These are phyloP conservation scores for Biston betularia DNA, from an alignment of 2,888 invertebrate genomes.

Conservation along the genomic window DNA sequence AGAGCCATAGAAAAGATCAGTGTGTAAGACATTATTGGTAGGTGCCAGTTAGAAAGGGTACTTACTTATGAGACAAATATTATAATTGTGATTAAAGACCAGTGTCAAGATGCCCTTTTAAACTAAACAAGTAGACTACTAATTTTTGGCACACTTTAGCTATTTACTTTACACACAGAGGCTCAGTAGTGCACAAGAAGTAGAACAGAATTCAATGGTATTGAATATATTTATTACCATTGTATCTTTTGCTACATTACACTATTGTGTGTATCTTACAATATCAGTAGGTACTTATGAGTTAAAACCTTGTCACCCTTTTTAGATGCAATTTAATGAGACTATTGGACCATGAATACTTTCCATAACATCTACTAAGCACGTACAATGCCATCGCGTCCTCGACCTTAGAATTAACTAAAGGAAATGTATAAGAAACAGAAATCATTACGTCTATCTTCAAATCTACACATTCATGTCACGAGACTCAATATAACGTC, in stretches of 20 bases:
- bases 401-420: constrained; percentile 23
- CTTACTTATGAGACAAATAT: no score
- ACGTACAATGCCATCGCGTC: constrained; percentile 20
- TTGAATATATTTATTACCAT: neutral
- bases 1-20: no score
- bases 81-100: no score
- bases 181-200: no score
- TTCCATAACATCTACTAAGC: constrained; percentile 4
- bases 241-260: neutral
- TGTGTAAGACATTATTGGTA: no score
- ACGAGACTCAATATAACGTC: constrained; percentile 30
- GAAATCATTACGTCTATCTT: constrained; percentile 16
- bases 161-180: no score
- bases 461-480: constrained; percentile 27
- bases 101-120: no score
- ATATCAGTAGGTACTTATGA: neutral
- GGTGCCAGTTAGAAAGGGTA: no score
- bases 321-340: constrained; percentile 8
- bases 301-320: neutral
- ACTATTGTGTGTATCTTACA: no score
- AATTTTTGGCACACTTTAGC: no score
- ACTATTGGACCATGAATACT: constrained; percentile 1
- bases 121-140: no score
- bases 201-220: no score
- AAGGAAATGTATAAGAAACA: constrained; percentile 18